Evolutionary conservation across 2,797 vertebrate genomes (phyloP).

Genomic region (Limosa lapponica): DNA sequence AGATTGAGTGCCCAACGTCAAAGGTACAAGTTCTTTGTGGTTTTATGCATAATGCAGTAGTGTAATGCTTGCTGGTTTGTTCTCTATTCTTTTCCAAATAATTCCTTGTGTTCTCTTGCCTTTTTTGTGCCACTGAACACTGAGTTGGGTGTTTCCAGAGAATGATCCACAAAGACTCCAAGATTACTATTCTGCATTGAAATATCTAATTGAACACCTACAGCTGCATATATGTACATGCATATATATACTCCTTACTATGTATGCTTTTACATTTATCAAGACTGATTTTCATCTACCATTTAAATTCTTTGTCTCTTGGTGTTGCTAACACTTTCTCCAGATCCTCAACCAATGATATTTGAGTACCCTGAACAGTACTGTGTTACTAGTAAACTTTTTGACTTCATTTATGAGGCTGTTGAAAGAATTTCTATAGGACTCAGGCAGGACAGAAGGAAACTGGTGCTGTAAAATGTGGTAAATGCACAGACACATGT

Average conservation of each 20-base stretch:
- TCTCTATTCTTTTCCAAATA: not conserved
- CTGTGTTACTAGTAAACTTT: not conserved
- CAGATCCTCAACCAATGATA: fast-evolving
- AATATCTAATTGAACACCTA: not conserved
- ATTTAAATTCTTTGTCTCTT: not conserved
- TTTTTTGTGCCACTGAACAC: not conserved
- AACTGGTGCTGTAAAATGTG: not conserved
- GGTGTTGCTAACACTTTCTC: not conserved
- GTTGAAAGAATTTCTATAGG: not conserved
- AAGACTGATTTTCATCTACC: not conserved
- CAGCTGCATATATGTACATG: not conserved
- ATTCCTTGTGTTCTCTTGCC: not conserved
- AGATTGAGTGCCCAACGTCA: not conserved
- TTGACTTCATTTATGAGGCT: not conserved
- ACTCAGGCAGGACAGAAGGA: not conserved
- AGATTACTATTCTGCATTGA: not conserved
- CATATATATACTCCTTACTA: not conserved
- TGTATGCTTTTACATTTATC: not conserved
- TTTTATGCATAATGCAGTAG: not conserved
- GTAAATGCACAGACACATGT: not conserved
- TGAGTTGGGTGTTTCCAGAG: not conserved
- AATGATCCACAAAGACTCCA: not conserved
- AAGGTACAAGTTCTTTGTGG: not conserved
- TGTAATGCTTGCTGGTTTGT: not conserved
- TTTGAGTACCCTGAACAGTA: not conserved